Conservation (phyloP, 2,113 vertebrate species). For the Actenoides hombroni region DNA sequence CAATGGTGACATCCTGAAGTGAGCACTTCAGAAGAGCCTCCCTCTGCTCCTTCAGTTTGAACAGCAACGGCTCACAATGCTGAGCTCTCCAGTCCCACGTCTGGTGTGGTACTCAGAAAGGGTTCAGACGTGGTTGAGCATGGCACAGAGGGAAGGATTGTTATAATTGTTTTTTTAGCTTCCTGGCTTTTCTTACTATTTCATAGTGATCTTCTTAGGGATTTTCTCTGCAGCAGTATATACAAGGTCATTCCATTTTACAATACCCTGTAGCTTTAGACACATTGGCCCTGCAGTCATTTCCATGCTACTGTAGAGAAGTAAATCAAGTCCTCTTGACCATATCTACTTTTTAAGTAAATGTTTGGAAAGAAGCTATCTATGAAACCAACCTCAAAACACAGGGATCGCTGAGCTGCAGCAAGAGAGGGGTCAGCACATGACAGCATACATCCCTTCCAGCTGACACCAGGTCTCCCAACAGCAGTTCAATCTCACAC, state of each 20-base stretch:
- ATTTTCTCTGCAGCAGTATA: not conserved
- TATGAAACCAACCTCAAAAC: not conserved
- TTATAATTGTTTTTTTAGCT: not conserved
- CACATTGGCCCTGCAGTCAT: not conserved
- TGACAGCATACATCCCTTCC: not conserved
- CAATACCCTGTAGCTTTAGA: not conserved
- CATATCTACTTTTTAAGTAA: not conserved
- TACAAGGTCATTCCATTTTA: not conserved
- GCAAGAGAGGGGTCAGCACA: not conserved
- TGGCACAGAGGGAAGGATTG: not conserved
- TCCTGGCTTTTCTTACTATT: not conserved
- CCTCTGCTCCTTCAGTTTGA: not conserved
- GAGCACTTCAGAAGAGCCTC: not conserved
- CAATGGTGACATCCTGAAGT: rapidly evolving
- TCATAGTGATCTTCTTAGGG: not conserved
- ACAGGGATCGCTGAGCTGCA: not conserved
- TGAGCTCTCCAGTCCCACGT: not conserved
- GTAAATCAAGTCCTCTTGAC: not conserved
- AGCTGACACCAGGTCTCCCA: not conserved
- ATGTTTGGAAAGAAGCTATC: not conserved
- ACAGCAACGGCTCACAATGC: not conserved
- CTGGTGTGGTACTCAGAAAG: not conserved
- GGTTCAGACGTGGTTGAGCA: too few relatives aligned
- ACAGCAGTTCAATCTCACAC: rapidly evolving
- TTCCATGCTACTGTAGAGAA: not conserved